Evolutionary conservation across 2,113 vertebrate genomes (phyloP).

Genomic region (Istiophorus platypterus): DNA sequence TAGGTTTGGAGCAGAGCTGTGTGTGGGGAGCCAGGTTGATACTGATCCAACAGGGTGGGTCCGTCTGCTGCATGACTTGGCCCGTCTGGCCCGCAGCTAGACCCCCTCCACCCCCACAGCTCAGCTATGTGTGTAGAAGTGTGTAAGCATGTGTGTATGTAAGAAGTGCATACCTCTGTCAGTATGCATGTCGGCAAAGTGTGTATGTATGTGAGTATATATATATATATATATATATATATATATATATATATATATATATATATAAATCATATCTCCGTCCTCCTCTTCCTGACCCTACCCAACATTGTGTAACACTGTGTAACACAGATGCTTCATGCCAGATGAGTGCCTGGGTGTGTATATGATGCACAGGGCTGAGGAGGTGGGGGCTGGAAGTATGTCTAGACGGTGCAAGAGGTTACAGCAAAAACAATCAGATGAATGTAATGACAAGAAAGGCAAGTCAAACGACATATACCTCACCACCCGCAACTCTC

Average conservation of each 20-base stretch:
- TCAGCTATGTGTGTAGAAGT: constrained; percentile 27
- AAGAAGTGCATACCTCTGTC: constrained; percentile 15
- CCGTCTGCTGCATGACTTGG: constrained; percentile 74
- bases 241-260: no score
- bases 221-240: no score
- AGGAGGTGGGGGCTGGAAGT: background rate
- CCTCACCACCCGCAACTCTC: background rate
- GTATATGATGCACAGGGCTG: background rate
- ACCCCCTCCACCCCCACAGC: background rate
- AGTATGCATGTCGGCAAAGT: constrained; percentile 11
- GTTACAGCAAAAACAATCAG: constrained; percentile 16
- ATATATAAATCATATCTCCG: no score
- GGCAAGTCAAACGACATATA: constrained; percentile 34
- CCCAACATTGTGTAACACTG: constrained; percentile 55
- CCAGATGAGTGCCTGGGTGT: constrained; percentile 43
- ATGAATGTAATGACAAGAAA: constrained; percentile 26
- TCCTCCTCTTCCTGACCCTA: constrained; percentile 73
- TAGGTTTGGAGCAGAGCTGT: constrained; percentile 65
- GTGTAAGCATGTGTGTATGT: constrained; percentile 21
- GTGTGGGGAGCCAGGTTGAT: constrained; percentile 66
- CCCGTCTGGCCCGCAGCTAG: constrained; percentile 61
- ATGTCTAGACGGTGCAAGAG: background rate
- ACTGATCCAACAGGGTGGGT: constrained; percentile 76
- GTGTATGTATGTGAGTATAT: no score
- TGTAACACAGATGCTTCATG: constrained; percentile 35